Percentiles rank a stretch among this genome's conserved stretches.
Evolutionary conservation across 2,113 vertebrate genomes (phyloP).

Genomic region (Cynoglossus semilaevis): DNA sequence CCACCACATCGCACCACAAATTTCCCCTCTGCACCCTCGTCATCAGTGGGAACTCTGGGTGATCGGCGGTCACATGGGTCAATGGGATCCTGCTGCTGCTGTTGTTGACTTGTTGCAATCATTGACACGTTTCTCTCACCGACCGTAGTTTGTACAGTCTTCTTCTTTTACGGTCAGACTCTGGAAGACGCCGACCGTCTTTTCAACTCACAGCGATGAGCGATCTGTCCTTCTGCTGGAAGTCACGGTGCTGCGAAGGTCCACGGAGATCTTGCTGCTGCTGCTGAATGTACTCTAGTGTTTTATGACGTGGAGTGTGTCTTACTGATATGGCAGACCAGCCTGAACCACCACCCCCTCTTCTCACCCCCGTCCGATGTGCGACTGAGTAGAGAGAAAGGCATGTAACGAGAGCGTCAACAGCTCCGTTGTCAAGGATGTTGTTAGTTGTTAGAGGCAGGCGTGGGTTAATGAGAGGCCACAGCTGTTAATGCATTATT

Average conservation of each 20-base stretch:
- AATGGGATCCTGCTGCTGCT: constrained; percentile 35
- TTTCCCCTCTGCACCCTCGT: constrained; percentile 4
- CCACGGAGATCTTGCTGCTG: constrained; percentile 20
- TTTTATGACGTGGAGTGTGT: constrained; percentile 46
- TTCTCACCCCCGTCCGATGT: constrained; percentile 49
- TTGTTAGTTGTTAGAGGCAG: too few species aligned
- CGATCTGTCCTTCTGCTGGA: constrained; percentile 40
- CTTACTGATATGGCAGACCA: constrained; percentile 43
- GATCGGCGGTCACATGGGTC: background rate
- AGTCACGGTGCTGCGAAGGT: constrained; percentile 33
- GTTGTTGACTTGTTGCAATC: constrained; percentile 43
- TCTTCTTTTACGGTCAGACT: constrained; percentile 22
- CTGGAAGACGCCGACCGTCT: background rate
- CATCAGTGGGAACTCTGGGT: constrained; percentile 5
- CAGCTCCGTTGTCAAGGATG: too few species aligned
- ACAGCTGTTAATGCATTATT: too few species aligned
- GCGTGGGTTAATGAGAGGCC: too few species aligned
- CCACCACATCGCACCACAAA: constrained; percentile 26
- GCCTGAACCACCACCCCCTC: constrained; percentile 38
- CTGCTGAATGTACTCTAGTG: constrained; percentile 54
- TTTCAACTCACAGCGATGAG: background rate
- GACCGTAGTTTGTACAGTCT: constrained; percentile 14
- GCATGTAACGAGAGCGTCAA: too few species aligned
- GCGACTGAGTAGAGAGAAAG: constrained; percentile 5
- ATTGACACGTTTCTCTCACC: constrained; percentile 28